Evolutionary conservation across 1,140 invertebrate genomes (phyloP), one percentile per base, ranked within the genome.

Genomic region (Caerostris darwini): DNA sequence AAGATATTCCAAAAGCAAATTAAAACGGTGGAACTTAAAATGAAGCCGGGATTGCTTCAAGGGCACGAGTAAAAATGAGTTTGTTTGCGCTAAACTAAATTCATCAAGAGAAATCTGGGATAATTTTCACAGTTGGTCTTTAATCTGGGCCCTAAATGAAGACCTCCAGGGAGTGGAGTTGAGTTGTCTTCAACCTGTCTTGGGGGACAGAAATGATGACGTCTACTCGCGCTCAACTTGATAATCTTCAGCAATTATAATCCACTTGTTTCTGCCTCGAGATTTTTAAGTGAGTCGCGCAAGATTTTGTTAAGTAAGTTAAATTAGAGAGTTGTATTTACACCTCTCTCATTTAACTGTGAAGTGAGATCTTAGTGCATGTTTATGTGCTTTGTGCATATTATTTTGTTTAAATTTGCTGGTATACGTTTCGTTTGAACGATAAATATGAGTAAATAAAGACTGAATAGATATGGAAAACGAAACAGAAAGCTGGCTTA

Each of bases 1-100:
- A 12, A 53, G 82, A 58, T 7, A 58, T 87, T 77, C 58, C 59
- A 53, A 64, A 64, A 83, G 82, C 85, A 87, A 87, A 87, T 87
- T 67, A 87, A 87, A 61, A 12, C 8, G 85, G 54, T 50, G 82
- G n/a, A 85, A 85, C 82, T 57, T 7, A 34, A 34, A 34, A 34
- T 34, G 34, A 34, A 34, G 34, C 34, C 34, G 2, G 85, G 7
- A n/a, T 64, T 61, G 57, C 50, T 83, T 58, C 19, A 83, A 58
- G 82, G n/a, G 34, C 5, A 7, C n/a, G n/a, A 57, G 5, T 17
- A 83, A 83, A 83, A 83, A 17, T 19, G 82, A 17, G 54, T 83
- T 56, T 19, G 54, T 14, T 57, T 14, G 54, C 6, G 82, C 6
- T 17, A 71, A 71, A 50, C 6, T 17, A 71, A 71, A 50, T 50